Base-by-base conservation (phyloP, 2,113 vertebrate genomes). In the Calyptommatus sinebrachiatus region DNA sequence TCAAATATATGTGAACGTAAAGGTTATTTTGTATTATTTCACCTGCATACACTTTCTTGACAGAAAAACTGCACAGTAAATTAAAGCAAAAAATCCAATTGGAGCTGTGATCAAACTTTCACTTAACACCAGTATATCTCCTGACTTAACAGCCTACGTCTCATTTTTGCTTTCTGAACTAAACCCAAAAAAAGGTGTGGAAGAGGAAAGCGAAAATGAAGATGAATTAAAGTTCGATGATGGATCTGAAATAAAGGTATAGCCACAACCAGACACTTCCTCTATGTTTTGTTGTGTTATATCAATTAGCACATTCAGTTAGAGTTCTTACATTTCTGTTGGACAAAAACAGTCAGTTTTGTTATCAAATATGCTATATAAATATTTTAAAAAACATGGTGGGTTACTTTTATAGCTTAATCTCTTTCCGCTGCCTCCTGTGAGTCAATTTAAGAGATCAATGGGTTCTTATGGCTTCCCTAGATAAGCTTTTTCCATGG, bases 401-500 rank as follows among this genome's bases (percentile, higher is more conserved):
- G 53, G 71, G 3, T 1, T 18, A 18, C 29, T 61, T 69, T 48
- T 35, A 57, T 29, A 8, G 31, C 53, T 68, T 63, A 70, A 60
- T 69, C 50, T 74, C 50, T 78, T 69, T 41, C 7, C 14, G 48
- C 53, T 29, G 24, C 28, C 18, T 28, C 35, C 16, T 45, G 24
- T 4, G 29, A 35, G 22, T 35, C 68, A 35, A 41, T 5, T 31
- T 24, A 41, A 73, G 62, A 74, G 65, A 69, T 79, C 71, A 62
- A n/a, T 63, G 50, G 73, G 66, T 69, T 62, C 61, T 76, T 79
- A 69, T 68, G 66, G 66, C 24, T 63, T 65, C 22, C 29, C 57
- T 45, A 75, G 82, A 73, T 83, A 79, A 79, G 77, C 66, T 24
- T 65, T 48, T n/a, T 78, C 28, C 50, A 1, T 48, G 24, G 31